Evolutionary conservation across 2,888 invertebrate species (phyloP), one percentile per base, ranked within the genome.

Genomic region (Drosophila koepferae): DNA sequence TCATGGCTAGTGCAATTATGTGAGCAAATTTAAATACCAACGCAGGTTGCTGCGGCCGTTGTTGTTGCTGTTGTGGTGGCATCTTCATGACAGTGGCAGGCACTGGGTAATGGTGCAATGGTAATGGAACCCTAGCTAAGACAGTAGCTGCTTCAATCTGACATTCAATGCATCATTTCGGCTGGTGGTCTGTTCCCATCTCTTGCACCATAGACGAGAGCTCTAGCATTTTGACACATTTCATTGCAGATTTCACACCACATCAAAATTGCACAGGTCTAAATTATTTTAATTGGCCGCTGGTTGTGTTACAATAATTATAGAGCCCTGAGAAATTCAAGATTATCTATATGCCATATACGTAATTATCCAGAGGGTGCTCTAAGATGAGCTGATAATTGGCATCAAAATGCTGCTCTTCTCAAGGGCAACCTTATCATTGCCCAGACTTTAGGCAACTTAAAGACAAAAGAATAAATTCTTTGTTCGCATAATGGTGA

Each of bases 21-120:
- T 86, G 89, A 78, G 80, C 90, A 90, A 91, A 89, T 89, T 89
- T 91, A 89, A 91, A 89, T 91, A 83, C 90, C 91, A 72, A 73
- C 70, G 28, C 65, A 63, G 49, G 60, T 55, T 48, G 62, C 43
- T 56, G 38, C 20, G 65, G 55, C 10, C 14, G 46, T 2, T 23
- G 44, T 6, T 18, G 73, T 5, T 20, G 63, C 6, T 28, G 46
- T 12, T 41, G 41, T 51, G 72, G 36, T 54, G 63, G 68, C 72
- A 63, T 61, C 72, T 62, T 56, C 66, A 66, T 70, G 66, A 66
- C 71, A 66, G 59, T 60, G 60, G 63, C 62, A 64, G 55, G 59
- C 46, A 55, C 34, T 43, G 62, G 40, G 62, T 38, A 44, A 53
- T 76, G 53, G 51, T 34, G 62, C 56, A 60, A 49, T 43, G 63